Conservation (phyloP, 2,888 invertebrate species). For the Agrochola circellaris region DNA sequence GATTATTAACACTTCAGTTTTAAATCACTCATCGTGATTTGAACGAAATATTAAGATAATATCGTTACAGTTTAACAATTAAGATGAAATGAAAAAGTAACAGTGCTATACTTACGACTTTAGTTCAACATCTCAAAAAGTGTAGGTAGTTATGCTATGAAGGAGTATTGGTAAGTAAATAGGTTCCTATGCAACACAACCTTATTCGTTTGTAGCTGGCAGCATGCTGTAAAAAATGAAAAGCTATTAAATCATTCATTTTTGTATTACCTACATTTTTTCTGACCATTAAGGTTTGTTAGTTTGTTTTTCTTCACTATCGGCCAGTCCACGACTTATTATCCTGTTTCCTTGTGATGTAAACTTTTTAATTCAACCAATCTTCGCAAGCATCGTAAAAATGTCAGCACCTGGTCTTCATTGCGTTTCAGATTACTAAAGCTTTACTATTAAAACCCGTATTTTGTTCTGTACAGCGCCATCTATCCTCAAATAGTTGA, state of each 20-base stretch:
- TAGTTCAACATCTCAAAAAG: background rate
- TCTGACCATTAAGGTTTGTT: background rate
- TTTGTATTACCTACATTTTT: too few species aligned
- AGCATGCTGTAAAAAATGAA: background rate
- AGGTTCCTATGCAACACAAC: background rate
- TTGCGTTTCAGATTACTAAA: too few species aligned
- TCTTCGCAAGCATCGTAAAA: background rate
- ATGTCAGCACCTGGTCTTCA: background rate
- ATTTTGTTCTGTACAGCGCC: conserved; percentile 42
- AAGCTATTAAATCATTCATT: background rate
- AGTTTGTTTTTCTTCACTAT: background rate
- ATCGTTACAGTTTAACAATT: background rate
- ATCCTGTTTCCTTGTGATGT: background rate
- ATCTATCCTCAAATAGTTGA: conserved; percentile 45
- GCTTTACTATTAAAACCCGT: background rate
- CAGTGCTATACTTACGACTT: too few species aligned
- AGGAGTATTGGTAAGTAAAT: background rate
- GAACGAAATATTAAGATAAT: background rate
- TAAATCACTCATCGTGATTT: background rate
- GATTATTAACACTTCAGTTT: background rate
- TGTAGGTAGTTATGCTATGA: background rate
- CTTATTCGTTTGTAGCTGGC: background rate
- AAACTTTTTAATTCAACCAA: background rate
- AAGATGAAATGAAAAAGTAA: background rate
- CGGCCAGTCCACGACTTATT: background rate